phyloP scores from a whole-genome alignment of 2,797 vertebrate species.

The Amblyopsis hoosieri region DNA sequence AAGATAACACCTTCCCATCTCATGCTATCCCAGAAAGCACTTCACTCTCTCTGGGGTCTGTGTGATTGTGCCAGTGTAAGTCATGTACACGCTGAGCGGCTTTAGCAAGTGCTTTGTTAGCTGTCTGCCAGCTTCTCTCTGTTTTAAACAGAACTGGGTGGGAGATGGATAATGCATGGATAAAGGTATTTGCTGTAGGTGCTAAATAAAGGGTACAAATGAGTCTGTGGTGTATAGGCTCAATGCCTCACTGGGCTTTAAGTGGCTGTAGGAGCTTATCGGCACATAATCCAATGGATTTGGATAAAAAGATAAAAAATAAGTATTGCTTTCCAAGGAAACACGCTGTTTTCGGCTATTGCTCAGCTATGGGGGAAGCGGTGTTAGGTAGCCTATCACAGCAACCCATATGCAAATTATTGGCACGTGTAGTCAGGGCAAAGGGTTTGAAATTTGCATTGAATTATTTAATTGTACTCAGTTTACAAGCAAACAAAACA shows the following conservation, averaged over 20 bases:
- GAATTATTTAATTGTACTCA: conserved; percentile 47
- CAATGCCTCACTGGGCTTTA: conserved; percentile 41
- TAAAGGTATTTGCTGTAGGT: conserved; percentile 35
- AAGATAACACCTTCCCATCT: conserved; percentile 30
- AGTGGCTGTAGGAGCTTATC: conserved; percentile 41
- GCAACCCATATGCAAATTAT: conserved; percentile 44
- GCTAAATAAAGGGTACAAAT: conserved; percentile 43
- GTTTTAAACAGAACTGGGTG: conserved; percentile 32
- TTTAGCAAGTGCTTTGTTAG: conserved; percentile 53
- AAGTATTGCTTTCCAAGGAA: conserved; percentile 26
- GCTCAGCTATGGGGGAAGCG: conserved; percentile 24
- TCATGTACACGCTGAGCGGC: conserved; percentile 31
- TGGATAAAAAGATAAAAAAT: conserved; percentile 2
- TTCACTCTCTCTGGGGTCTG: conserved; percentile 36
- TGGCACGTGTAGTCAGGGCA: conserved; percentile 27
- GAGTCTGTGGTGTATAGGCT: conserved; percentile 29
- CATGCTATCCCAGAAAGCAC: conserved; percentile 38
- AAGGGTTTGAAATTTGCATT: conserved; percentile 27
- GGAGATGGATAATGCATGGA: conserved; percentile 42
- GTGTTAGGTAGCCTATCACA: conserved; percentile 21
- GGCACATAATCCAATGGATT: conserved; percentile 40
- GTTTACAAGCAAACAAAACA: conserved; percentile 42
- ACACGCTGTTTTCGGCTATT: conserved; percentile 12
- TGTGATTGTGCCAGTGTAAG: conserved; percentile 37
- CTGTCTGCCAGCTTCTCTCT: conserved; percentile 36